Base-by-base conservation (phyloP, 2,113 vertebrate genomes). In the Elgaria multicarinata region DNA sequence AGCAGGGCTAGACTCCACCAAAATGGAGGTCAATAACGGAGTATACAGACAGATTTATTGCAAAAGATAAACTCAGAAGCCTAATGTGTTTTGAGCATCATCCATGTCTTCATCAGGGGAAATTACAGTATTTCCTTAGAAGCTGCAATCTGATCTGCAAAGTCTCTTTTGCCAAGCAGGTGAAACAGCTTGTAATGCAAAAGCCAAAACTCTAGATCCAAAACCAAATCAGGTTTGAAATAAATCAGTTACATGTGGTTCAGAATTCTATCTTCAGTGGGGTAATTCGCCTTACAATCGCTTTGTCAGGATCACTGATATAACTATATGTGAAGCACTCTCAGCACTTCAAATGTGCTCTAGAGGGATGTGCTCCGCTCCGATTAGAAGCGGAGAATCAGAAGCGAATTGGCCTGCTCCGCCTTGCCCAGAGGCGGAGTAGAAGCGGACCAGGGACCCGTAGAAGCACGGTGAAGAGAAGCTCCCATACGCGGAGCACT, bases 221-320 rank as follows among this genome's bases (percentile, higher is more conserved):
- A 72, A 71, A 33, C 28, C 18, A 33, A n/a, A 64, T 76, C 53
- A 33, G n/a, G 0, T 71, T 33, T 33, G 44, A 55, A 69, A 87
- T 80, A 87, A 87, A 79, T 79, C 62, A 87, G 44, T 79, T 36
- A 39, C 36, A 86, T 44, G 26, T 64, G n/a, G 39, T 76, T 77
- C 74, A 64, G 39, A 86, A 22, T 76, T 46, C 50, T 10, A 31
- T 80, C 62, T 87, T 28, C 16, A 71, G 1, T 55, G 46, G 50
- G 12, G 50, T 53, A 53, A 8, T 64, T 64, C 78, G 58, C 20
- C 36, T 31, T 39, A 67, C 42, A 33, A 46, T 31, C n/a, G 33
- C 71, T 18, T 80, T 67, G 10, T 71, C n/a, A 44, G 6, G 6
- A 69, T 33, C 39, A 1, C 18, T 14, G 1, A 58, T 66, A 42